phyloP scores from a whole-genome alignment of 1,140 invertebrate genomes.

The Acromyrmex charruanus region DNA sequence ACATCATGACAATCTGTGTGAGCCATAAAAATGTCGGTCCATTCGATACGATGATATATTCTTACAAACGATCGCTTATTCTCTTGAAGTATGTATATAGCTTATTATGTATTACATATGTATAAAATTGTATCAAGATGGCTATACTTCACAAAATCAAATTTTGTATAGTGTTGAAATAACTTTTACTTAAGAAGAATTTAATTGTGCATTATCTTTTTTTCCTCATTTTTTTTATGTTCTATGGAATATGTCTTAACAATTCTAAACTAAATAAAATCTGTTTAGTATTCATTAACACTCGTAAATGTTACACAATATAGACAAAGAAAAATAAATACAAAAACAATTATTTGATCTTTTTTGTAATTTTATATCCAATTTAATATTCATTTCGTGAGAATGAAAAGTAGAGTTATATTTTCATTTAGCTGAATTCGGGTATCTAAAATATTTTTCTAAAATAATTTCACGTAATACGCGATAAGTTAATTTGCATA shows the following conservation, averaged over 20 bases:
- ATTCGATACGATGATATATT: slow-evolving; percentile 29
- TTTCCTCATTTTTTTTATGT: not conserved
- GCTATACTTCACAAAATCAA: not conserved
- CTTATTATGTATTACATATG: not conserved
- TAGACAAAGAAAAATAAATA: slow-evolving; percentile 2
- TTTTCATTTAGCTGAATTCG: not conserved
- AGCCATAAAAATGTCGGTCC: slow-evolving; percentile 55
- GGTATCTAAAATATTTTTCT: not conserved
- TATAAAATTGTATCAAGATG: not conserved
- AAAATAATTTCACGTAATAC: not conserved
- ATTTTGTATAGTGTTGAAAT: not conserved
- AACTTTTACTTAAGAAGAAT: not conserved
- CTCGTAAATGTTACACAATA: not conserved
- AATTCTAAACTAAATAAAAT: slow-evolving; percentile 1
- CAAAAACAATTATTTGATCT: not conserved
- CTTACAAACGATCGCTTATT: not conserved
- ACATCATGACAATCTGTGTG: slow-evolving; percentile 5
- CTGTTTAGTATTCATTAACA: not conserved
- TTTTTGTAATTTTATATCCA: not conserved
- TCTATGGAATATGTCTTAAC: not conserved
- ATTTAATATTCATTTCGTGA: not conserved
- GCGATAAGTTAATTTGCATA: not conserved
- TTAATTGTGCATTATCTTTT: not conserved
- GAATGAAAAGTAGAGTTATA: not conserved
- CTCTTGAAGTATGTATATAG: not conserved